Evolutionary conservation across 2,113 vertebrate species (phyloP), one percentile per base, ranked within the genome.

Genomic region (Apaloderma vittatum): DNA sequence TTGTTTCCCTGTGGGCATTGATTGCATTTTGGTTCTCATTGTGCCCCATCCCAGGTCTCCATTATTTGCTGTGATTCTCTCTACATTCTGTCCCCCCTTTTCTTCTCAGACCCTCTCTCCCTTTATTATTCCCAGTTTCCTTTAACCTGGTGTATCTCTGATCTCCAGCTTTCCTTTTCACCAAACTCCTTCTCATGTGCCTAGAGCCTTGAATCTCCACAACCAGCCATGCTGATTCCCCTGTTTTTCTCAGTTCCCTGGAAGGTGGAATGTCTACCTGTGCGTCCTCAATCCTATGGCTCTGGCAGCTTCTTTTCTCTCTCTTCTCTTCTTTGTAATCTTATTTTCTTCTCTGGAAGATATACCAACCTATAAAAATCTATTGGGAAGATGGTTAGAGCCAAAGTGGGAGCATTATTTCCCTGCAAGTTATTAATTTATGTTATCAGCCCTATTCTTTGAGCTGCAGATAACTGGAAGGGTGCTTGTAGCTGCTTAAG

Each of bases 31-130:
- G 11, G 11, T 90, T 90, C 49, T 68, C 12, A 51, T 18, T 86
- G 3, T 8, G 72, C 86, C 34, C 9, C 30, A 51, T 34, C 19
- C 27, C 15, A 65, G 11, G 3, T 71, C 22, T 90, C 59, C 58
- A 57, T 13, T 19, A 15, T 32, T 22, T 68, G 19, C 34, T 55
- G 13, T 34, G 12, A 63, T 58, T 85, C 12, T 11, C 37, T 55
- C 5, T 37, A 17, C 2, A 29, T 63, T 79, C 52, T n/a, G 9
- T 6, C 14, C 6, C 9, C 1, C 0, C 1, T 68, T 63, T 73
- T 24, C 66, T 74, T 36, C 22, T 37, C 15, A 67, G 32, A 27
- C 15, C 26, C 43, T 66, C 21, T 82, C 88, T 59, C 7, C 12
- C 40, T 18, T 8, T 26, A n/a, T 9, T 70, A 58, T 45, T 66